A percentile compares a stretch with the other conserved stretches of the same genome.
Conservation (phyloP, 2,797 vertebrate genomes). For the Percopsis omiscomaycus region DNA sequence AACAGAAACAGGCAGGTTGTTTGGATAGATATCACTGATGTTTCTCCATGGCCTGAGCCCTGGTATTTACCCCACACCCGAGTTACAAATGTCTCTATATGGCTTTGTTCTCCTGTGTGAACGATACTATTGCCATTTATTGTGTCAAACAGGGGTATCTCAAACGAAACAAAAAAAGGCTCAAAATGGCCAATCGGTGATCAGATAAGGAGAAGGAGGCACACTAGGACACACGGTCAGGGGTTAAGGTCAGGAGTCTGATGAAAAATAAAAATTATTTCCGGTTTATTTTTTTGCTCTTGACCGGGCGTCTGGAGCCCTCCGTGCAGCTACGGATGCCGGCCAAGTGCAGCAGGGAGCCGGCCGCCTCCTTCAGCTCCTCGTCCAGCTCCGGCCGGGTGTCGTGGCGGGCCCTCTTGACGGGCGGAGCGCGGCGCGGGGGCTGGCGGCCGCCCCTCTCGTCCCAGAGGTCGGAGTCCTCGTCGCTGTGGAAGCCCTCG, state of each 20-base stretch:
- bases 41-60: slow-evolving; percentile 64
- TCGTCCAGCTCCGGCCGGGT: slow-evolving; percentile 91
- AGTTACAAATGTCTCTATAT: slow-evolving; percentile 88
- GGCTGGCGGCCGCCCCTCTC: slow-evolving; percentile 70
- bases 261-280: slow-evolving; percentile 74
- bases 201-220: slow-evolving; percentile 78
- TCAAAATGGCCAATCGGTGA: slow-evolving; percentile 80
- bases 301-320: slow-evolving; percentile 90
- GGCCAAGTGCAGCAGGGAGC: slow-evolving; percentile 95
- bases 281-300: slow-evolving; percentile 91
- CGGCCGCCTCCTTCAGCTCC: slow-evolving; percentile 96
- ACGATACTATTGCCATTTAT: slow-evolving; percentile 86
- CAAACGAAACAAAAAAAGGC: slow-evolving; percentile 65
- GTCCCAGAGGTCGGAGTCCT: slow-evolving; percentile 87
- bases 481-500: slow-evolving; percentile 95
- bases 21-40: slow-evolving; percentile 66
- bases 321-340: slow-evolving; percentile 91
- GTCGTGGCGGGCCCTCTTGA: slow-evolving; percentile 80
- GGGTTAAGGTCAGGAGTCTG: slow-evolving; percentile 70
- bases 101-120: slow-evolving; percentile 98
- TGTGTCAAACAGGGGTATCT: slow-evolving; percentile 71
- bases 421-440: slow-evolving; percentile 53
- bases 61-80: slow-evolving; percentile 51
- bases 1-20: slow-evolving; percentile 70
- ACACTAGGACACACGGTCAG: slow-evolving; percentile 73